Percentiles rank a stretch among this genome's conserved stretches.
Evolutionary conservation across 2,113 vertebrate genomes (phyloP).

Genomic region (Phrynosoma platyrhinos): DNA sequence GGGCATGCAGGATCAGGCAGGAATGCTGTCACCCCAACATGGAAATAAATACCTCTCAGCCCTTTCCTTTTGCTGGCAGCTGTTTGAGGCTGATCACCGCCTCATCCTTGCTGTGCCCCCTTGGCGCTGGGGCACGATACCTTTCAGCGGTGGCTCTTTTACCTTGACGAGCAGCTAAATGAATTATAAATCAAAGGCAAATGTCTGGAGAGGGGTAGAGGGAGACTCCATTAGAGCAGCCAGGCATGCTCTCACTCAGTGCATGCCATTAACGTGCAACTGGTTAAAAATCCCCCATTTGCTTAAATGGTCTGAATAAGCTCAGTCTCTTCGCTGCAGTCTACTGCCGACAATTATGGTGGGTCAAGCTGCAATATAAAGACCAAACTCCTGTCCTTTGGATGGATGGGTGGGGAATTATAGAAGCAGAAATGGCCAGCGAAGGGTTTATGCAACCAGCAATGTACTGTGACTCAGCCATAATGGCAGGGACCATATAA

Average conservation of each 20-base stretch:
- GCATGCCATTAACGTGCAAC: constrained; percentile 31
- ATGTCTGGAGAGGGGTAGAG: neutral
- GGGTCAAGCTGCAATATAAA: neutral
- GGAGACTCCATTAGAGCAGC: constrained; percentile 1
- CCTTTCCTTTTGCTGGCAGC: neutral
- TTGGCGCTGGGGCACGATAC: neutral
- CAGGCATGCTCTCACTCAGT: neutral
- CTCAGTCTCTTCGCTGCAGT: neutral
- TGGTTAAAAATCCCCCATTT: constrained; percentile 22
- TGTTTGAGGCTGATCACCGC: neutral
- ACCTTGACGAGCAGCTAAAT: constrained; percentile 49
- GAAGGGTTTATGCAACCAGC: too few species aligned
- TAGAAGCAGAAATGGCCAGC: accelerated
- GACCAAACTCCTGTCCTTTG: neutral
- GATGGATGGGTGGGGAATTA: too few species aligned
- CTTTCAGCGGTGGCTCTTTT: constrained; percentile 11
- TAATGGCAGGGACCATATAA: neutral
- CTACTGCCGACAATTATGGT: neutral
- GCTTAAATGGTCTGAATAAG: constrained; percentile 35
- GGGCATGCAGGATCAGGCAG: too few species aligned
- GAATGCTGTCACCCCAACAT: neutral
- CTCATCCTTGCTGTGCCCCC: too few species aligned
- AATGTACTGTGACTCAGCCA: neutral
- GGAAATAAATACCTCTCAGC: neutral
- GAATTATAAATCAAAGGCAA: constrained; percentile 61